Evolutionary conservation across 2,797 vertebrate genomes (phyloP).

Genomic region (Podarcis siculus): DNA sequence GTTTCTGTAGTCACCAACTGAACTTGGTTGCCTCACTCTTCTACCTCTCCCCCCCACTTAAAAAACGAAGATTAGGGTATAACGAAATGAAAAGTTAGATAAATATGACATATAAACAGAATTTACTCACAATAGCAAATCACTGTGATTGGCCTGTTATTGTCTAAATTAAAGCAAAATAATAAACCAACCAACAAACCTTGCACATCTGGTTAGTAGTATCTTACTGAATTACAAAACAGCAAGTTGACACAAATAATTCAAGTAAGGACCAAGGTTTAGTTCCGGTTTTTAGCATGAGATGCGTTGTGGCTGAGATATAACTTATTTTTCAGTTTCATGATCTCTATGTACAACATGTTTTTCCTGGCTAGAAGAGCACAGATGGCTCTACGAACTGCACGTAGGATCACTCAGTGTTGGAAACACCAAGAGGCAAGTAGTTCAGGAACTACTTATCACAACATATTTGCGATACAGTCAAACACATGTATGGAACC

Average conservation of each 20-base stretch:
- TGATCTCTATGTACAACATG: neutral
- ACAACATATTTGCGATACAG: neutral
- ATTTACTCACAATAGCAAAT: neutral
- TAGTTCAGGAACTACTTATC: neutral
- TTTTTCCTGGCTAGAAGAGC: neutral
- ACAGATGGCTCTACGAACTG: too few species aligned
- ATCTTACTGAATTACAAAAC: neutral
- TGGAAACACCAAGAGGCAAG: neutral
- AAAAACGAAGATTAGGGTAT: conserved; percentile 16
- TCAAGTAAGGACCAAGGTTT: neutral
- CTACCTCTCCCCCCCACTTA: neutral
- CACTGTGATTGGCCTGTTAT: neutral
- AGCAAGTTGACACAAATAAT: neutral
- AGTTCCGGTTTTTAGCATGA: neutral
- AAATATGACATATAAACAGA: neutral
- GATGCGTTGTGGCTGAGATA: neutral
- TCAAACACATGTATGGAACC: neutral
- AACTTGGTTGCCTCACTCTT: neutral
- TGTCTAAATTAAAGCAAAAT: neutral
- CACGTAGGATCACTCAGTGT: too few species aligned
- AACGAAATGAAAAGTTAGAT: neutral
- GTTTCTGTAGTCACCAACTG: neutral
- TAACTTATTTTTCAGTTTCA: neutral
- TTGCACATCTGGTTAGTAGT: too few species aligned
- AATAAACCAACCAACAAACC: neutral